phyloP scores from a whole-genome alignment of 2,797 vertebrate genomes.

The Alca torda region DNA sequence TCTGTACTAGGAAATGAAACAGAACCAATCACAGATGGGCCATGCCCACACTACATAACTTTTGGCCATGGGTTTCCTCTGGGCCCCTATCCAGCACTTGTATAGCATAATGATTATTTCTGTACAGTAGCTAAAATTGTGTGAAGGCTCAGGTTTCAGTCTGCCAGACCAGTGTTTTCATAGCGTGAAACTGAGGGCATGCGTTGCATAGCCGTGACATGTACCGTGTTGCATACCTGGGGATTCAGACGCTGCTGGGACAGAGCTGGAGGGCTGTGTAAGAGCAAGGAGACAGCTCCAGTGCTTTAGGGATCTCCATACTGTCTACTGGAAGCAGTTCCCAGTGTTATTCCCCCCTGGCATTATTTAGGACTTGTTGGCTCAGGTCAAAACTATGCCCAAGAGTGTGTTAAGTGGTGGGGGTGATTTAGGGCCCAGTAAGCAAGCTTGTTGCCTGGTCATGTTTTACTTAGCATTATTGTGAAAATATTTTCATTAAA shows the following conservation, averaged over 20 bases:
- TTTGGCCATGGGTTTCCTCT: not conserved
- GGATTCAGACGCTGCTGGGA: not conserved
- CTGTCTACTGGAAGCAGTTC: not conserved
- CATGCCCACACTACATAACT: not conserved
- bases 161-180: not conserved
- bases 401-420: not conserved
- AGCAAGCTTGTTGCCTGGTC: not conserved
- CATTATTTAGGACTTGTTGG: not conserved
- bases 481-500: not conserved
- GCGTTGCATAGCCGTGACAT: rapidly evolving
- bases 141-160: not conserved
- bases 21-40: not conserved
- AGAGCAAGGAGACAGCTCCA: not conserved
- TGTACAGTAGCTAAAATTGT: not conserved
- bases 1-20: not conserved
- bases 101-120: not conserved
- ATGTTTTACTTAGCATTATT: not conserved
- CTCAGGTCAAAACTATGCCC: not conserved
- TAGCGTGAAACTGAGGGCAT: rapidly evolving
- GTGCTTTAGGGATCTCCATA: not conserved
- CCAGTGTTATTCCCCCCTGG: not conserved
- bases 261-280: not conserved
- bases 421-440: not conserved
- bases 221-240: not conserved
- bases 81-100: not conserved